These are phyloP conservation scores for Anoplopoma fimbria DNA, from an alignment of 2,113 vertebrate genomes.

Conservation along the genomic window DNA sequence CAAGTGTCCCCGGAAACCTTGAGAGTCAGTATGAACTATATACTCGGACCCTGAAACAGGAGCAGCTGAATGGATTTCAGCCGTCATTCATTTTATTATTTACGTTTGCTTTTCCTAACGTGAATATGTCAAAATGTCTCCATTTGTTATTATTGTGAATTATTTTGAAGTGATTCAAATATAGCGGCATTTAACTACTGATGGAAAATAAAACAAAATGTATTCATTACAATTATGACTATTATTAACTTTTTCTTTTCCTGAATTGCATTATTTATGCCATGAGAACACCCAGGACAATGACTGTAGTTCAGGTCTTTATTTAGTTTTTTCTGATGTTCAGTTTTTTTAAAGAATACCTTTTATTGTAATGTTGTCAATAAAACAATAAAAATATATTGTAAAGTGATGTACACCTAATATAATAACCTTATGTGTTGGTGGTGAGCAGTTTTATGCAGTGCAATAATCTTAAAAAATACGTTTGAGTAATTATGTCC, in stretches of 20 bases:
- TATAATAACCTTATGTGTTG: background rate
- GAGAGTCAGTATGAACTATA: background rate
- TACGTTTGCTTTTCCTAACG: background rate
- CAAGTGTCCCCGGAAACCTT: background rate
- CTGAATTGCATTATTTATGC: background rate
- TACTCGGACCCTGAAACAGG: too few relatives aligned
- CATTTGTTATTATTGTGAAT: background rate
- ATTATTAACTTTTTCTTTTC: too few relatives aligned
- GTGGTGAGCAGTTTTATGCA: background rate
- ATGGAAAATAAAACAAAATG: too few relatives aligned
- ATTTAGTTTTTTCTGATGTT: background rate
- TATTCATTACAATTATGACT: too few relatives aligned
- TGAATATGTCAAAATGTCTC: background rate
- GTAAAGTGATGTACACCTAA: background rate
- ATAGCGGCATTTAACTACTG: background rate
- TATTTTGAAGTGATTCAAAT: background rate
- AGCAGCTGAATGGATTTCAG: too few relatives aligned
- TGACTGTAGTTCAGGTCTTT: background rate
- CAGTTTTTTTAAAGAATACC: background rate
- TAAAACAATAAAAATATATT: background rate
- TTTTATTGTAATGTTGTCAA: background rate
- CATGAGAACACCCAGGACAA: background rate
- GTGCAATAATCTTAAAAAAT: background rate
- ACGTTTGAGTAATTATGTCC: background rate
- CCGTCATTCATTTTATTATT: background rate